A percentile compares a stretch with the other conserved stretches of the same genome.
phyloP scores from a whole-genome alignment of 1,140 invertebrate species.

The Leptinotarsa undecemlineata region DNA sequence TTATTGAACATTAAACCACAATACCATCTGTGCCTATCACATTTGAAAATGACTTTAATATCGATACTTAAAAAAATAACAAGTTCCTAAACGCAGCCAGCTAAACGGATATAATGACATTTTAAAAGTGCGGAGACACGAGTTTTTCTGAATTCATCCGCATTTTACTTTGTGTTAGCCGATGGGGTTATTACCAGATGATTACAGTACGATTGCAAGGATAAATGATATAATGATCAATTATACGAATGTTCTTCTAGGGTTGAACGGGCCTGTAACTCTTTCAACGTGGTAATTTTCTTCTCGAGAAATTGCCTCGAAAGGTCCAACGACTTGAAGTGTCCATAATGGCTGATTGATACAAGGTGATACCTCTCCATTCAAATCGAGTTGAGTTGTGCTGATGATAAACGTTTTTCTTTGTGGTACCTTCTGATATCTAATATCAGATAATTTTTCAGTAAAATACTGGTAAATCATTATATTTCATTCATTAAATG shows the following conservation, averaged over 20 bases:
- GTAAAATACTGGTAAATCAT: no score
- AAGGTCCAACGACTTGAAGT: not conserved
- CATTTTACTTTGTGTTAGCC: constrained; percentile 14
- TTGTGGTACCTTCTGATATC: no score
- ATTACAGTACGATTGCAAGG: constrained; percentile 30
- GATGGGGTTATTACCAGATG: constrained; percentile 32
- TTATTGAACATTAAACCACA: not conserved
- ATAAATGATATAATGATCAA: constrained; percentile 2
- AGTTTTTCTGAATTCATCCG: constrained; percentile 23
- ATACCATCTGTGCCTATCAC: constrained; percentile 18
- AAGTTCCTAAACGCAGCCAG: constrained; percentile 27
- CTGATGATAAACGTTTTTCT: no score
- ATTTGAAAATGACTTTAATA: constrained; percentile 29
- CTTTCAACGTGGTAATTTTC: constrained; percentile 3
- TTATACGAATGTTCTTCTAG: constrained; percentile 1
- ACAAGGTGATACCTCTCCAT: not conserved
- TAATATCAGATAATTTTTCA: no score
- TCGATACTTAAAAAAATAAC: constrained; percentile 34
- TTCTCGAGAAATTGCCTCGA: constrained; percentile 2
- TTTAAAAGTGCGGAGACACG: constrained; percentile 37
- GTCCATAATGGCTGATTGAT: not conserved
- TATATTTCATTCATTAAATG: no score
- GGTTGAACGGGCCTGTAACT: not conserved
- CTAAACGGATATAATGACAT: constrained; percentile 38
- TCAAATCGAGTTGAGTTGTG: not conserved